These are phyloP conservation scores for Ichneumoninae sp. DNA, from an alignment of 2,888 invertebrate genomes.

Conservation along the genomic window DNA sequence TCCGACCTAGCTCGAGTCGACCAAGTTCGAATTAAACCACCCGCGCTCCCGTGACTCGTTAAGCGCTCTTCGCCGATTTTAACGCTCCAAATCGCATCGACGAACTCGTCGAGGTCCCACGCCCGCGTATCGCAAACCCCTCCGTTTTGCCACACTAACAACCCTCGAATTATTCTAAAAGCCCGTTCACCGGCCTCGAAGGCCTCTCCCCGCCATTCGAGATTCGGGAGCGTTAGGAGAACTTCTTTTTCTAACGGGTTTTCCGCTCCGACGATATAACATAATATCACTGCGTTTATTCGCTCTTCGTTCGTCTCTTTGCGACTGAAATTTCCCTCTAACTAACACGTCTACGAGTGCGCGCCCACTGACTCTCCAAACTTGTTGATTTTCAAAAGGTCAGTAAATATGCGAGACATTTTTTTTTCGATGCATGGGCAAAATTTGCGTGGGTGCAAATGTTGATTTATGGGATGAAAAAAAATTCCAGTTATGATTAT, in stretches of 20 bases:
- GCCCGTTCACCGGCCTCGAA: constrained; percentile 12
- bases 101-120: constrained; percentile 42
- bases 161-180: constrained; percentile 54
- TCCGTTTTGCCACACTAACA: constrained; percentile 49
- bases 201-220: constrained; percentile 22
- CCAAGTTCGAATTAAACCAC: constrained; percentile 48
- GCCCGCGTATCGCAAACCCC: constrained; percentile 29
- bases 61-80: constrained; percentile 55
- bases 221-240: constrained; percentile 52
- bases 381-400: not conserved
- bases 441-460: not conserved
- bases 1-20: constrained; percentile 65
- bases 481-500: not conserved
- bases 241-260: constrained; percentile 31
- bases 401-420: not conserved
- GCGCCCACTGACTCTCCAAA: not conserved
- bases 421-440: not conserved
- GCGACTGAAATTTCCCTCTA: not conserved
- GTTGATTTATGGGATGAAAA: not conserved
- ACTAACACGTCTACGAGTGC: not conserved
- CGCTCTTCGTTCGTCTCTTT: not conserved
- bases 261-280: not conserved
- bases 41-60: constrained; percentile 34
- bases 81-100: constrained; percentile 59
- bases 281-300: not conserved